Evolutionary conservation across 2,113 vertebrate genomes (phyloP), one percentile per base, ranked within the genome.

Genomic region (Rhizomys pruinosus): DNA sequence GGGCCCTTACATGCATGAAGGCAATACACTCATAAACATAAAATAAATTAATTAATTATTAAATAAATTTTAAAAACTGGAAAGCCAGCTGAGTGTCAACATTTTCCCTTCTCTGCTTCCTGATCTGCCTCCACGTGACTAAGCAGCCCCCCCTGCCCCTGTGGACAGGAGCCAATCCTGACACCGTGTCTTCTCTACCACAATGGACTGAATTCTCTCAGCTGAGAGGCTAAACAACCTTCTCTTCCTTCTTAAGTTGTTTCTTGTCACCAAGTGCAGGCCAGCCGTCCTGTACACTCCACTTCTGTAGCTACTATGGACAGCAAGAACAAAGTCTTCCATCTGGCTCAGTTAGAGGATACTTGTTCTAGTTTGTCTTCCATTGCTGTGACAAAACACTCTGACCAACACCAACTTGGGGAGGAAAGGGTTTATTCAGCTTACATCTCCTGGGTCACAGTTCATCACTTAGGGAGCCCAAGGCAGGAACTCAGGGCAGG

Each of bases 251-350:
- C 34, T 47, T 29, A 9, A 66, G 27, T 68, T 34, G 63, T 32
- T 52, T 69, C 19, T 69, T 25, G 15, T 69, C 3, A 22, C 5
- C 8, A 1, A 29, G 44, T 44, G 2, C 27, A 7, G 3, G 20
- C 47, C 47, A 77, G 44, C 11, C n/a, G 29, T 20, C 13, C 73
- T 27, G 3, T 5, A 66, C 7, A 74, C 1, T 16, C 37, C 34
- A 89, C 15, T 3, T 29, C 32, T 0, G 2, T 3, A 37, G 15
- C 29, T 20, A 39, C 34, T 34, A 25, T 6, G 13, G 59, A 3
- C 34, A 42, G 5, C 20, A 66, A 78, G 19, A 72, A 29, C 29
- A 72, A 32, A 64, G n/a, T 44, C 59, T 13, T 64, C 29, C 2
- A 1, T n/a, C 11, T 86, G 55, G 32, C 42, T 39, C 1, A 76